A percentile compares a stretch with the other conserved stretches of the same genome.
Evolutionary conservation across 92 coral and sea anemone genomes (phyloP).

Genomic region (Nematostella vectensis): DNA sequence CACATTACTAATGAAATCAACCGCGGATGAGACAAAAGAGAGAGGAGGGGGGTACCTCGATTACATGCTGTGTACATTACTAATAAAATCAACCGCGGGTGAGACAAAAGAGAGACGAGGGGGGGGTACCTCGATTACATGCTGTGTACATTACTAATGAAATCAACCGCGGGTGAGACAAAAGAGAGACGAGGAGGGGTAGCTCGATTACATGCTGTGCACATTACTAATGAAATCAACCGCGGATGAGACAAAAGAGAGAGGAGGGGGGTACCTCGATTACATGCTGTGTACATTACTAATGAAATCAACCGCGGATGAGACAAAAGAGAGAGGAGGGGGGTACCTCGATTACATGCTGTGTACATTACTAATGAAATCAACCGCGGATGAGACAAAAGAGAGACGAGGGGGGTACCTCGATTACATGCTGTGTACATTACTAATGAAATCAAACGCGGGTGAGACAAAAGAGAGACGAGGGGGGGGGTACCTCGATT

Average conservation of each 20-base stretch:
- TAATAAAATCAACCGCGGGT: constrained; percentile 21
- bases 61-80: constrained; percentile 45
- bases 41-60: too few relatives aligned
- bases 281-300: constrained; percentile 48
- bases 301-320: constrained; percentile 14
- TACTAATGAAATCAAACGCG: constrained; percentile 14
- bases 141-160: constrained; percentile 37
- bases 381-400: constrained; percentile 7
- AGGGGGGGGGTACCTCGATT: constrained; percentile 64
- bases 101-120: neutral
- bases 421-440: constrained; percentile 49
- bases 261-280: constrained; percentile 38
- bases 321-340: too few relatives aligned
- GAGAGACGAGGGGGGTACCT: constrained; percentile 26
- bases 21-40: constrained; percentile 15
- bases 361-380: constrained; percentile 28
- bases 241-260: constrained; percentile 7
- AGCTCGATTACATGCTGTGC: constrained; percentile 57
- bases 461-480: too few relatives aligned
- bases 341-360: constrained; percentile 60
- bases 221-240: constrained; percentile 18
- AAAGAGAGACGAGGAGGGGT: too few relatives aligned
- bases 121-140: constrained; percentile 63
- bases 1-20: constrained; percentile 18
- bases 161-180: constrained; percentile 13